Evolutionary conservation across 2,113 vertebrate species (phyloP), one percentile per base, ranked within the genome.

Genomic region (Acrocephalus kingi): DNA sequence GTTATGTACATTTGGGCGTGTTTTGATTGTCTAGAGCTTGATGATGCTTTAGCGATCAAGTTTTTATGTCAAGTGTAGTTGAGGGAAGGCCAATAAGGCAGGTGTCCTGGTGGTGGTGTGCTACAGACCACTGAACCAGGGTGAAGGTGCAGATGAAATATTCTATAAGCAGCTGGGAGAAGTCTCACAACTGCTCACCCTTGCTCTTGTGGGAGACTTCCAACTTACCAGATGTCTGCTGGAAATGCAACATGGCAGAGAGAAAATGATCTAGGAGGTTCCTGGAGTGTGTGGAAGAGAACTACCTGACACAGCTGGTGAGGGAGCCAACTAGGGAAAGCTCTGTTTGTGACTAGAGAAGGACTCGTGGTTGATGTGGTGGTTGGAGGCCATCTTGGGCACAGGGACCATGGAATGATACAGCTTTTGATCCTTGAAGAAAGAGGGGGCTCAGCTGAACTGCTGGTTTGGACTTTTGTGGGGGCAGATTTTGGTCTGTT

Each of bases 391-490:
- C 31, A 5, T 43, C 43, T 41, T 31, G 58, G 21, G 16, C 67
- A 71, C 41, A 71, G 11, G 3, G 30, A 55, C 39, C 52, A 61
- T 7, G 23, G 58, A 71, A 56, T 12, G 15, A 33, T 21, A 43
- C 31, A 56, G 35, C 11, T 77, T 56, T 56, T 0, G 0, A 10
- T 24, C 37, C 28, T 45, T 37, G 16, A 6, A 51, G 54, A 68
- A 52, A 30, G 13, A 46, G 31, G 10, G 13, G 25, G 12, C 20
- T 33, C 25, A 72, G 45, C 19, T 59, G n/a, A 54, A 41, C 39
- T 41, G 19, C 43, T 49, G 4, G 7, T 21, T 20, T 71, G 45
- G 64, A 54, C 5, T 59, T 72, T 11, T 2, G 2, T 45, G 12
- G 11, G 28, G 6, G 13, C 5, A 59, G 58, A 41, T 39, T 71